Evolutionary conservation across 2,113 vertebrate genomes (phyloP).

Genomic region (Zeus faber): DNA sequence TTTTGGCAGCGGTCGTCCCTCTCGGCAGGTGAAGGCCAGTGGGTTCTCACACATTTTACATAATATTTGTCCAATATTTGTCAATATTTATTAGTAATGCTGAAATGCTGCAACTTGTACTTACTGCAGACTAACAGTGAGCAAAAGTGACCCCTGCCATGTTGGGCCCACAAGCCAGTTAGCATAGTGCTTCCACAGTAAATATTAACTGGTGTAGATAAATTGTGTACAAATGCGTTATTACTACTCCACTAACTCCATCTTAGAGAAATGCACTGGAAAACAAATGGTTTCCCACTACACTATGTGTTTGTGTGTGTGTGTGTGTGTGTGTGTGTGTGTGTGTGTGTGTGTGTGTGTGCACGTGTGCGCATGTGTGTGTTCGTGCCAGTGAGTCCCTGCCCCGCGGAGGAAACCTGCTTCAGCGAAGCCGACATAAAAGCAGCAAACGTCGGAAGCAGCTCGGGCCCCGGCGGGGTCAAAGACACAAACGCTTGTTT

Average conservation of each 20-base stretch:
- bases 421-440: slow-evolving; percentile 51
- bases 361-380: slow-evolving; percentile 12
- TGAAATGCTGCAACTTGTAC: too few relatives aligned
- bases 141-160: too few relatives aligned
- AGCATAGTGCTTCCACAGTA: too few relatives aligned
- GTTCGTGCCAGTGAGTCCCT: slow-evolving; percentile 7
- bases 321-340: not conserved
- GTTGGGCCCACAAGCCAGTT: too few relatives aligned
- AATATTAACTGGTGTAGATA: too few relatives aligned
- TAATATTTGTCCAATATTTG: too few relatives aligned
- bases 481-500: slow-evolving; percentile 41
- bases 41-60: too few relatives aligned
- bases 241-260: slow-evolving; percentile 13
- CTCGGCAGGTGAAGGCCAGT: too few relatives aligned
- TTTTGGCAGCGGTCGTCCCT: too few relatives aligned
- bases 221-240: too few relatives aligned
- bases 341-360: not conserved
- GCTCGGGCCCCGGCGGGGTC: slow-evolving; percentile 17
- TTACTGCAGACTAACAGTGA: too few relatives aligned
- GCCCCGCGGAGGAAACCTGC: slow-evolving; percentile 29
- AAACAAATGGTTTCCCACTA: slow-evolving; percentile 29
- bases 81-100: too few relatives aligned
- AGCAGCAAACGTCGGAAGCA: slow-evolving; percentile 31
- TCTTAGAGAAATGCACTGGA: slow-evolving; percentile 11
- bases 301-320: not conserved